phyloP scores from a whole-genome alignment of 2,797 vertebrate genomes.

The Cirrhinus mrigala region DNA sequence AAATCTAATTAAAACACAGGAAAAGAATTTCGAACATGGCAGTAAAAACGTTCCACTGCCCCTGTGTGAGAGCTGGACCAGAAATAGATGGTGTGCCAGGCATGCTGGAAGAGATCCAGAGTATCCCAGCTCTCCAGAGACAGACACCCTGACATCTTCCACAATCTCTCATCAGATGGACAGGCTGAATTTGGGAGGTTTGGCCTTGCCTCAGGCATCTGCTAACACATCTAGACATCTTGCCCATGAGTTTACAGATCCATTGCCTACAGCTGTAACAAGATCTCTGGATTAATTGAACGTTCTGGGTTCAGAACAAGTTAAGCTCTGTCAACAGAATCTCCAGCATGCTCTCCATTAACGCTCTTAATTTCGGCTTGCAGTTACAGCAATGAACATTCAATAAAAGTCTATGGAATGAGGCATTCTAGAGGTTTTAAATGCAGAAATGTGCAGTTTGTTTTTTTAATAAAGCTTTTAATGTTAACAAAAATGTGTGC shows the following conservation, averaged over 20 bases:
- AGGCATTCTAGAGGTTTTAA: too few relatives aligned
- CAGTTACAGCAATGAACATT: not conserved
- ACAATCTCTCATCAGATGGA: constrained; percentile 32
- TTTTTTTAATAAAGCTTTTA: too few relatives aligned
- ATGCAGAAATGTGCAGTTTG: too few relatives aligned
- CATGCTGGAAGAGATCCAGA: constrained; percentile 46
- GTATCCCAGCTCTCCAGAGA: constrained; percentile 36
- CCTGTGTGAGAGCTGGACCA: constrained; percentile 60
- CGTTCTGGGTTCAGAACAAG: not conserved
- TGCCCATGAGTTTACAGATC: not conserved
- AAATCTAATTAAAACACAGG: constrained; percentile 60
- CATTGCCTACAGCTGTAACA: not conserved
- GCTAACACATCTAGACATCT: constrained; percentile 14
- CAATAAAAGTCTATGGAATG: too few relatives aligned
- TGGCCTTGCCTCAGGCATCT: not conserved
- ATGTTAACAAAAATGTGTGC: too few relatives aligned
- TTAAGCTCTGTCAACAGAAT: not conserved
- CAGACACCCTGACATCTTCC: constrained; percentile 33
- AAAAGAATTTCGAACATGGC: constrained; percentile 56
- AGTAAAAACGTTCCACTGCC: constrained; percentile 58
- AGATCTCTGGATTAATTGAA: constrained; percentile 10
- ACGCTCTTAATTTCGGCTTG: not conserved
- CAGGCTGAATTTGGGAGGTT: constrained; percentile 6
- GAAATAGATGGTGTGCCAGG: constrained; percentile 53
- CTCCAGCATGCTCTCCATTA: not conserved